Percentiles rank a stretch among this genome's conserved stretches.
phyloP scores from a whole-genome alignment of 2,113 vertebrate genomes.

The Amblyopsis rosae region DNA sequence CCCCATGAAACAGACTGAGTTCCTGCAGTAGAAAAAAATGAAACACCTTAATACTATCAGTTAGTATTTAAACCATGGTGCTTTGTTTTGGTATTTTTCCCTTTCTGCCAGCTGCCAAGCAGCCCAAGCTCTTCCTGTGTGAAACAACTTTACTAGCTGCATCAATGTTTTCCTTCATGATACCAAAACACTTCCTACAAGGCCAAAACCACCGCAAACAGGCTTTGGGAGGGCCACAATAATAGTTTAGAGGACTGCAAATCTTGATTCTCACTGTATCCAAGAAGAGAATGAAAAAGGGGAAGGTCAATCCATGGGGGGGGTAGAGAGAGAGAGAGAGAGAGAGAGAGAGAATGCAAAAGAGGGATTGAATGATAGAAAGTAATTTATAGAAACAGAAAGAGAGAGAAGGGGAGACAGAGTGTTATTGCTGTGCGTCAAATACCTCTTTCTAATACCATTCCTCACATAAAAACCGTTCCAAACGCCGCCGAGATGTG shows the following conservation, averaged over 20 bases:
- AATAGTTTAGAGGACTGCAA: not conserved
- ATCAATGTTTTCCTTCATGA: not conserved
- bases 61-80: no score
- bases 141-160: no score
- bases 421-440: conserved; percentile 9
- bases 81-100: no score
- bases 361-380: not conserved
- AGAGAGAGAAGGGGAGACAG: conserved; percentile 14
- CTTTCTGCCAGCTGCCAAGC: no score
- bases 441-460: conserved; percentile 6
- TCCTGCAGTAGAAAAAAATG: no score
- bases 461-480: not conserved
- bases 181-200: not conserved
- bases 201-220: not conserved
- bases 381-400: not conserved
- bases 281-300: no score
- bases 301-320: not conserved
- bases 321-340: not conserved
- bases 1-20: no score
- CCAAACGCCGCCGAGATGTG: not conserved
- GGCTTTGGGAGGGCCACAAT: not conserved
- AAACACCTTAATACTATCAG: no score
- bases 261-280: not conserved
- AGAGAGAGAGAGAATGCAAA: not conserved
- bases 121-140: no score